Evolutionary conservation across 2,888 invertebrate species (phyloP), one percentile per base, ranked within the genome.

Genomic region (Orgyia antiqua): DNA sequence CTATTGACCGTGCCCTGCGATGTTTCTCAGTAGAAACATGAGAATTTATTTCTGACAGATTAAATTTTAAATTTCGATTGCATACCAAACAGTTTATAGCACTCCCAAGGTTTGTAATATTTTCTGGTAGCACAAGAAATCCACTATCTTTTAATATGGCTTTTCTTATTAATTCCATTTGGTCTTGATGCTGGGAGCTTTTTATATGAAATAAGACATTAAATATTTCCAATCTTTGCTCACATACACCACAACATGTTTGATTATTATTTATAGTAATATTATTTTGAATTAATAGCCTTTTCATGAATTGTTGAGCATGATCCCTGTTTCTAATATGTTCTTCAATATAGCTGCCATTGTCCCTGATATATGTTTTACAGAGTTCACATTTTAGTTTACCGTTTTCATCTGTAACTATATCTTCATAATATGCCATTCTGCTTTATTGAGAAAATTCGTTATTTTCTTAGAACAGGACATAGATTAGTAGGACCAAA

Each of bases 381-480:
- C 73, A 71, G 32, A 72, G 33, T 13, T 40, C 47, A 41, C 70
- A 73, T 45, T 54, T 54, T 2, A 51, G 28, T 31, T 53, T 36
- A 20, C 53, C 54, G 33, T 37, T 53, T 11, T 42, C 35, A 9
- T 51, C 44, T 17, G 54, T 25, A 11, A 54, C 18, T 11, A 72
- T 55, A 30, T 73, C 64, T 46, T 62, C 58, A 34, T 67, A 55
- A 31, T 54, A 58, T n/a, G 60, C 59, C 66, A 68, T 51, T 21
- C 13, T n/a, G n/a, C n/a, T n/a, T n/a, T n/a, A n/a, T n/a, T n/a
- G n/a, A n/a, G n/a, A n/a, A n/a, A n/a, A n/a, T n/a, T n/a, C n/a
- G n/a, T n/a, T n/a, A n/a, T n/a, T n/a, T n/a, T n/a, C n/a, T n/a
- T n/a, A n/a, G n/a, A n/a, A n/a, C n/a, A n/a, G n/a, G n/a, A n/a